Evolutionary conservation across 2,888 invertebrate genomes (phyloP).

Genomic region (Eupithecia dodoneata): DNA sequence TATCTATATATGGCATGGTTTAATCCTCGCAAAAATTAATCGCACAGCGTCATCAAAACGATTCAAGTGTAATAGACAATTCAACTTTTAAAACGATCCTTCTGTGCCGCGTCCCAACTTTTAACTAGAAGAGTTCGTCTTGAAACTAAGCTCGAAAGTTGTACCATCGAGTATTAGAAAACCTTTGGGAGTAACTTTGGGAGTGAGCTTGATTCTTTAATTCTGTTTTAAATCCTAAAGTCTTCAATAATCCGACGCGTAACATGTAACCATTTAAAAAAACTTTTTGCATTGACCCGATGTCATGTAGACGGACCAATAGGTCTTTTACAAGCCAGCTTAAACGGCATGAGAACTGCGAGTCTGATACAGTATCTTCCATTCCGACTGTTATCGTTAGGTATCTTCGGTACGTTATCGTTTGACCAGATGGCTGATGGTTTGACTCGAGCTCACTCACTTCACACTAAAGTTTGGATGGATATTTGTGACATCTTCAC

Average conservation of each 20-base stretch:
- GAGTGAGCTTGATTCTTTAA: slow-evolving; percentile 12
- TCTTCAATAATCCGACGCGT: background rate
- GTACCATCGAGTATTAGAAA: slow-evolving; percentile 42
- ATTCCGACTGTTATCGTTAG: too few species aligned
- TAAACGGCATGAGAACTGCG: too few species aligned
- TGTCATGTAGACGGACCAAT: too few species aligned
- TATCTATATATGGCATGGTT: background rate
- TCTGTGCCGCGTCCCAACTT: slow-evolving; percentile 61
- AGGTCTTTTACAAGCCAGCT: too few species aligned
- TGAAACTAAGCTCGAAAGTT: slow-evolving; percentile 49
- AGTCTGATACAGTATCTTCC: too few species aligned
- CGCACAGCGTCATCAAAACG: slow-evolving; percentile 2
- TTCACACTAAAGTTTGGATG: too few species aligned
- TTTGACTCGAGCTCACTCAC: too few species aligned
- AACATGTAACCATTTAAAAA: too few species aligned
- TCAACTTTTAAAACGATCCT: slow-evolving; percentile 63
- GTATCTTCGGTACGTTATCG: too few species aligned
- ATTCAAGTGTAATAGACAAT: slow-evolving; percentile 56
- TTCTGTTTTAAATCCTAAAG: background rate
- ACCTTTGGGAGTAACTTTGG: slow-evolving; percentile 19
- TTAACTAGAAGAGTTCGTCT: slow-evolving; percentile 69
- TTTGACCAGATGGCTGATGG: too few species aligned
- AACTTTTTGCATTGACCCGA: too few species aligned
- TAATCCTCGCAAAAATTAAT: slow-evolving; percentile 1
- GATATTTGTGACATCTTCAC: too few species aligned